These are phyloP conservation scores for Phaedon cochleariae DNA, from an alignment of 2,888 invertebrate genomes.

Conservation along the genomic window DNA sequence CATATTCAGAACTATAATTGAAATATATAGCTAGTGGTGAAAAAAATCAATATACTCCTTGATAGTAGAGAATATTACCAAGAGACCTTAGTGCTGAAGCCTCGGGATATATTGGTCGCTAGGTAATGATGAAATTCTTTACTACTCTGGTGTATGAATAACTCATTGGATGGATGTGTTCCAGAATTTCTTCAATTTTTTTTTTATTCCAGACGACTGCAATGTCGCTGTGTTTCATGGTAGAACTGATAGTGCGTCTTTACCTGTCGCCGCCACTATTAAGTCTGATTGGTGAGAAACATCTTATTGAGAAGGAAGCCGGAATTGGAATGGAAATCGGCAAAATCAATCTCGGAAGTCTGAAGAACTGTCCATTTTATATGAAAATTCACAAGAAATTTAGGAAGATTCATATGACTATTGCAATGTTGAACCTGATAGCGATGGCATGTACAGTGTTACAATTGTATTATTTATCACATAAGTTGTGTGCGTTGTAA, in stretches of 20 bases:
- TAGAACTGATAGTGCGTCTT: conserved; percentile 80
- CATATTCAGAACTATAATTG: too few species aligned
- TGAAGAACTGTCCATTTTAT: conserved; percentile 83
- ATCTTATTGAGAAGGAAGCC: conserved; percentile 76
- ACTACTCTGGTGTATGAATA: neutral
- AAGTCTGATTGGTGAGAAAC: conserved; percentile 77
- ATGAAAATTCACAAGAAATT: conserved; percentile 77
- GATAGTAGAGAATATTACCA: too few species aligned
- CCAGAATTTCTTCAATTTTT: conserved; percentile 21
- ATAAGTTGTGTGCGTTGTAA: conserved; percentile 45
- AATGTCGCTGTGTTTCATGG: conserved; percentile 73
- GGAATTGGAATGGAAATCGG: conserved; percentile 85
- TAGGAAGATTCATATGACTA: conserved; percentile 78
- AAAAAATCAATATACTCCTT: too few species aligned
- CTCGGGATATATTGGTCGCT: too few species aligned
- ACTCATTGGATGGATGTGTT: neutral
- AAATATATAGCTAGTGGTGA: too few species aligned
- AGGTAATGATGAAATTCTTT: neutral
- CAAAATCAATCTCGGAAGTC: conserved; percentile 73
- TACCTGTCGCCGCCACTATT: conserved; percentile 80
- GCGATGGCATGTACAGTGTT: conserved; percentile 73
- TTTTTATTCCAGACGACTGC: conserved; percentile 69
- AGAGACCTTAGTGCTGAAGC: too few species aligned
- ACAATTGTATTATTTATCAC: conserved; percentile 71
- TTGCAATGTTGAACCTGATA: conserved; percentile 83